Conservation (phyloP, 1,140 invertebrate genomes). For the Drosophila busckii region DNA sequence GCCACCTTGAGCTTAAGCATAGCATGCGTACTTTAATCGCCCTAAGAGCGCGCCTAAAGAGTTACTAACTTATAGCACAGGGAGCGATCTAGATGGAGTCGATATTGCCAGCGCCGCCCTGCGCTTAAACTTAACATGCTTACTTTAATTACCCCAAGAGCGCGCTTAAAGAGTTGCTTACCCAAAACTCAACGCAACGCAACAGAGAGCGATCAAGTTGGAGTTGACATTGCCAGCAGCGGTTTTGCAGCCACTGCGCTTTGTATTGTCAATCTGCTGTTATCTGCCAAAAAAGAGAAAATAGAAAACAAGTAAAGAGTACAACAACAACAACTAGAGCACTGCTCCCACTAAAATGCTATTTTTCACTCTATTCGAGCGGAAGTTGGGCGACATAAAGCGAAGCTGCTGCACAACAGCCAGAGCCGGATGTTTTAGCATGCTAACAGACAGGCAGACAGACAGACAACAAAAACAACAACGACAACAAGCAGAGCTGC, state of each 20-base stretch:
- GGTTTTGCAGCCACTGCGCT: not conserved
- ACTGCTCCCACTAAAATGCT: constrained; percentile 61
- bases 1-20: too few species aligned
- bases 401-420: constrained; percentile 27
- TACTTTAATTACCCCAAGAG: too few species aligned
- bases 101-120: too few species aligned
- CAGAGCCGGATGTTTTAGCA: constrained; percentile 65
- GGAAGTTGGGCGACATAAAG: constrained; percentile 66
- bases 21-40: too few species aligned
- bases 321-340: not conserved
- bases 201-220: constrained; percentile 34
- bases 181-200: constrained; percentile 31
- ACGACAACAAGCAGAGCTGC: constrained; percentile 25
- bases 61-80: too few species aligned
- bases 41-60: too few species aligned
- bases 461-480: constrained; percentile 10
- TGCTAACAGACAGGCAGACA: constrained; percentile 50
- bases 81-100: too few species aligned
- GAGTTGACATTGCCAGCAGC: constrained; percentile 28
- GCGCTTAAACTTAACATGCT: too few species aligned
- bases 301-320: not conserved
- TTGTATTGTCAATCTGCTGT: constrained; percentile 47
- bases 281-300: constrained; percentile 11
- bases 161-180: constrained; percentile 38
- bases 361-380: constrained; percentile 74